phyloP scores from a whole-genome alignment of 1,140 invertebrate genomes.

The Idris sp. region DNA sequence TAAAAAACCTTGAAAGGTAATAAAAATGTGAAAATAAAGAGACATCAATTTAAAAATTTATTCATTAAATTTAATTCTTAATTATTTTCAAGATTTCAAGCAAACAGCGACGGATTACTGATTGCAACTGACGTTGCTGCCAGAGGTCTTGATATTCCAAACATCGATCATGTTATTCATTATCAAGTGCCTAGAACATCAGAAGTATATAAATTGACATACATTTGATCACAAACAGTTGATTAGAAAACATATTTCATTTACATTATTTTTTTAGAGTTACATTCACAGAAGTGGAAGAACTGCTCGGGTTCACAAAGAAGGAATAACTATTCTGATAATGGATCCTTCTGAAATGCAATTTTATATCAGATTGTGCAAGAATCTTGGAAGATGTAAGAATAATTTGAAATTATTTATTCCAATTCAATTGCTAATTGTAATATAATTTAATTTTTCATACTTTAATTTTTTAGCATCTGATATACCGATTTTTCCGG shows the following conservation, averaged over 20 bases:
- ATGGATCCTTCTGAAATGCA: constrained; percentile 92
- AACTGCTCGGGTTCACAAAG: constrained; percentile 92
- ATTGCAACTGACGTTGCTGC: constrained; percentile 99
- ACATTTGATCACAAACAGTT: too few relatives aligned
- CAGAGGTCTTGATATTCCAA: constrained; percentile 95
- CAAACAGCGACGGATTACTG: constrained; percentile 86
- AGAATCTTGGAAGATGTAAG: constrained; percentile 89
- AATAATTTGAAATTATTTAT: too few relatives aligned
- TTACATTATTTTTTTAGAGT: constrained; percentile 79
- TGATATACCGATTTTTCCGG: constrained; percentile 89
- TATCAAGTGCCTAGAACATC: constrained; percentile 97
- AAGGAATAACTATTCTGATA: constrained; percentile 94
- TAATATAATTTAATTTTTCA: too few relatives aligned
- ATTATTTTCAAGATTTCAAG: too few relatives aligned
- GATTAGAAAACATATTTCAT: too few relatives aligned
- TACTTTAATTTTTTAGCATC: too few relatives aligned
- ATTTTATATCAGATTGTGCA: constrained; percentile 89
- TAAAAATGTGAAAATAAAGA: too few relatives aligned
- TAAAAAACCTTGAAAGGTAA: constrained; percentile 95
- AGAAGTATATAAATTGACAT: constrained; percentile 84
- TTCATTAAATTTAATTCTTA: too few relatives aligned
- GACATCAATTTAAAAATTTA: constrained; percentile 7
- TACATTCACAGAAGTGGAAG: constrained; percentile 98
- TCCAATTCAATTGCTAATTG: too few relatives aligned
- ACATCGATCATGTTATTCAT: constrained; percentile 96